phyloP scores from a whole-genome alignment of 2,113 vertebrate species.

The Lepus americanus region DNA sequence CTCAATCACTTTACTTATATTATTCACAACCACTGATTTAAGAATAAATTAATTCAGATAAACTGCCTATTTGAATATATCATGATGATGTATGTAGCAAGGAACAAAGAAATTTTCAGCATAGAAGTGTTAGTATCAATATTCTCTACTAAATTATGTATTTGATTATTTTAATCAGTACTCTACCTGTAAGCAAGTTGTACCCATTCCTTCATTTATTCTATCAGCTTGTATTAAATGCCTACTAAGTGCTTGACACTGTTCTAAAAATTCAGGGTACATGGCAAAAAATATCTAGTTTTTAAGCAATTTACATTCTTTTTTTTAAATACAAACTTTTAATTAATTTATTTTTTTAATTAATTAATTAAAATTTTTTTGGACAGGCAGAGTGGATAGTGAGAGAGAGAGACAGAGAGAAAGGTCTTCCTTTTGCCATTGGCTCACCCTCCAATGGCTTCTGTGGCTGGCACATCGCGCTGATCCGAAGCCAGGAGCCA shows the following conservation, averaged over 20 bases:
- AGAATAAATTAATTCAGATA: not conserved
- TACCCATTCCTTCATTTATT: not conserved
- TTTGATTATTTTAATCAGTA: constrained; percentile 5
- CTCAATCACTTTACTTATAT: not conserved
- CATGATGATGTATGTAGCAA: not conserved
- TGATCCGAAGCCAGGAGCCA: no score
- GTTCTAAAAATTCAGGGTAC: not conserved
- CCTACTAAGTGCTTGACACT: not conserved
- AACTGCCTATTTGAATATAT: not conserved
- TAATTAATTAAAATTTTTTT: no score
- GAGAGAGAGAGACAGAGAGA: no score
- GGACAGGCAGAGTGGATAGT: no score
- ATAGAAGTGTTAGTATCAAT: not conserved
- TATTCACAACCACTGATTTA: not conserved
- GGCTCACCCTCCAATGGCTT: no score
- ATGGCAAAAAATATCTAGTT: not conserved
- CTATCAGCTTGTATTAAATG: not conserved
- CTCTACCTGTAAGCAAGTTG: not conserved
- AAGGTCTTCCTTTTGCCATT: no score
- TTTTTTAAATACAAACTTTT: no score
- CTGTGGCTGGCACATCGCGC: no score
- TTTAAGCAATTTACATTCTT: not conserved
- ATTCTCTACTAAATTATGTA: constrained; percentile 8
- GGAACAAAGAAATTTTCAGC: not conserved
- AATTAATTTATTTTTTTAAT: no score